Evolutionary conservation across 2,888 invertebrate species (phyloP).

Genomic region (Polyommatus iphigenia): DNA sequence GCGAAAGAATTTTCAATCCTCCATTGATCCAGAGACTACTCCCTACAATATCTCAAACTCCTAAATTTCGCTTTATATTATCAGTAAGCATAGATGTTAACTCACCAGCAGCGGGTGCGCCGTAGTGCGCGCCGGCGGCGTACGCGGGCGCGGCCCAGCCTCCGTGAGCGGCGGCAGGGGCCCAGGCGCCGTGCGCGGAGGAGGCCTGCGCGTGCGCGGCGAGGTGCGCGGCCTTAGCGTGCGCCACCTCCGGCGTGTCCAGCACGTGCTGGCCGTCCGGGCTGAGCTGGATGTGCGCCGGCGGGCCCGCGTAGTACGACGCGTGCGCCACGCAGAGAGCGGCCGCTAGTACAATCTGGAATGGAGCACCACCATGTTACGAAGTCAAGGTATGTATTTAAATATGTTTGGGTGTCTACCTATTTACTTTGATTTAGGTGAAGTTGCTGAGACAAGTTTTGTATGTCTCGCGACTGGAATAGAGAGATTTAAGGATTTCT

Average conservation of each 20-base stretch:
- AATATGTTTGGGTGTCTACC: not conserved
- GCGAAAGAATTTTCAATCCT: too few relatives aligned
- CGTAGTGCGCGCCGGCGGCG: slow-evolving; percentile 59
- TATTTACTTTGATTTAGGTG: too few relatives aligned
- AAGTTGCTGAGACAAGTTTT: too few relatives aligned
- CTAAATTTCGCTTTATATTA: too few relatives aligned
- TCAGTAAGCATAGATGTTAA: not conserved
- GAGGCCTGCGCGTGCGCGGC: slow-evolving; percentile 75
- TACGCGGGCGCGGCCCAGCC: slow-evolving; percentile 56
- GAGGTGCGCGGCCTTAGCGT: slow-evolving; percentile 72
- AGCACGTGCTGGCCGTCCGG: slow-evolving; percentile 77
- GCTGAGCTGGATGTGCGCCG: slow-evolving; percentile 71
- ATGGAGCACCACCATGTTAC: slow-evolving; percentile 32
- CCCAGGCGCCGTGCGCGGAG: slow-evolving; percentile 72
- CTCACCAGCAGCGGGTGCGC: slow-evolving; percentile 71
- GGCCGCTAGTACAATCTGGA: slow-evolving; percentile 73
- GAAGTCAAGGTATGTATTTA: not conserved
- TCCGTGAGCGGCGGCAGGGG: slow-evolving; percentile 52
- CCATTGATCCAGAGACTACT: too few relatives aligned
- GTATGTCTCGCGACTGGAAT: too few relatives aligned
- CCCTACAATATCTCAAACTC: too few relatives aligned
- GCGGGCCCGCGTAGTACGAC: slow-evolving; percentile 76
- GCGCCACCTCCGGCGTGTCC: slow-evolving; percentile 78
- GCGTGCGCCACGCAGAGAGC: slow-evolving; percentile 76
- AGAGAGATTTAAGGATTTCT: too few relatives aligned